These are phyloP conservation scores for Petrosia ficiformis DNA, from an alignment of 37 sponge, comb jelly and placozoan species.

Conservation along the genomic window DNA sequence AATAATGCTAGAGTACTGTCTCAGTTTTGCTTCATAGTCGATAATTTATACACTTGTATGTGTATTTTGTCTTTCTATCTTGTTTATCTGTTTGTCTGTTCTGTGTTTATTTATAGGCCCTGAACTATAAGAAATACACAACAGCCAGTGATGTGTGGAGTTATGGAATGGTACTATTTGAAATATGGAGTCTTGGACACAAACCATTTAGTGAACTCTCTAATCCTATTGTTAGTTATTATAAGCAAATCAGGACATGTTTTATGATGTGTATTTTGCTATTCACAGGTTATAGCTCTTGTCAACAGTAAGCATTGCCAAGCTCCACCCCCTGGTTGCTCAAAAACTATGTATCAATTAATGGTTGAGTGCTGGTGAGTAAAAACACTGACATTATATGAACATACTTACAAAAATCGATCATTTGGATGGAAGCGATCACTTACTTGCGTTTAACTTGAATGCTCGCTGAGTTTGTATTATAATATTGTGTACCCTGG, in stretches of 20 bases:
- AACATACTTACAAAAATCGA: neutral
- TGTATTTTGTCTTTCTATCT: neutral
- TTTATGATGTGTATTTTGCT: neutral
- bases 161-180: conserved; percentile 62
- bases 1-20: too few species aligned
- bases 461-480: too few species aligned
- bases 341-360: conserved; percentile 57
- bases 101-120: conserved; percentile 17
- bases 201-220: conserved; percentile 62
- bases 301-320: conserved; percentile 63
- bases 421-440: neutral
- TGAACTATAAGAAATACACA: conserved; percentile 59
- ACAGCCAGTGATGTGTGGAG: conserved; percentile 71
- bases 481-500: too few species aligned
- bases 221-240: conserved; percentile 50
- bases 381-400: neutral
- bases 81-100: neutral
- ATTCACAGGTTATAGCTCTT: conserved; percentile 39
- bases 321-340: conserved; percentile 66
- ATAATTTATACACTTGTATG: neutral
- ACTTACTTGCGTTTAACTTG: too few species aligned
- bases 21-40: too few species aligned
- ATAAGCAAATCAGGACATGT: neutral
- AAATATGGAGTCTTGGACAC: conserved; percentile 55
- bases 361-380: conserved; percentile 76